phyloP scores from a whole-genome alignment of 2,888 invertebrate genomes.

The Leistus spinibarbis region DNA sequence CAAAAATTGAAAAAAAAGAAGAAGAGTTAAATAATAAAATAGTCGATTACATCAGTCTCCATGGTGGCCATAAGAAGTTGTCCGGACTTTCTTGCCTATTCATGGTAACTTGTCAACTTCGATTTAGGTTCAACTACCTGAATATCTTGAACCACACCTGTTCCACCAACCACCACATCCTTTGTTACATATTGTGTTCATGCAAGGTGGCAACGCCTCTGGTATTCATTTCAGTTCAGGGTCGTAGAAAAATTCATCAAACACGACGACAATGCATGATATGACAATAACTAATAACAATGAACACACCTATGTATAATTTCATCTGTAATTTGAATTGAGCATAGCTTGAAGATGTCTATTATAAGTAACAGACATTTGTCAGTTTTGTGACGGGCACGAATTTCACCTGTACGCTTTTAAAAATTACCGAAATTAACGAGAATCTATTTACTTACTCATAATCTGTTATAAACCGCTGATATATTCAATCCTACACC shows the following conservation, averaged over 20 bases:
- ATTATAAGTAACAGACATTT: neutral
- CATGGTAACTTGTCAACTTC: constrained; percentile 19
- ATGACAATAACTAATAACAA: constrained; percentile 7
- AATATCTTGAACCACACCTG: constrained; percentile 13
- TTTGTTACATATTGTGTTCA: constrained; percentile 1
- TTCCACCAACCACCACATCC: constrained; percentile 13
- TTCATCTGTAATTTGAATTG: neutral
- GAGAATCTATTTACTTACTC: neutral
- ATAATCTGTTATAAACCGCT: neutral
- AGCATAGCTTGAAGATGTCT: neutral
- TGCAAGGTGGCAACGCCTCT: constrained; percentile 4
- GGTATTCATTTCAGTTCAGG: constrained; percentile 11
- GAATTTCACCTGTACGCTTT: constrained; percentile 12
- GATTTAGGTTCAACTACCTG: constrained; percentile 26
- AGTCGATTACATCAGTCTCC: neutral
- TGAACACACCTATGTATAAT: neutral
- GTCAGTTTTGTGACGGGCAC: constrained; percentile 8
- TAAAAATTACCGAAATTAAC: constrained; percentile 10
- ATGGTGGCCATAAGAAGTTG: neutral
- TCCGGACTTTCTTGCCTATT: constrained; percentile 16
- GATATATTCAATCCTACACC: neutral
- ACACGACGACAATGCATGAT: neutral
- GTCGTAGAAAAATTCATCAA: constrained; percentile 14
- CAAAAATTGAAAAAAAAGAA: neutral
- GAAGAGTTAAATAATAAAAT: neutral